A percentile compares a stretch with the other conserved stretches of the same genome.
phyloP scores from a whole-genome alignment of 92 coral and sea anemone genomes.

The Nematostella vectensis region DNA sequence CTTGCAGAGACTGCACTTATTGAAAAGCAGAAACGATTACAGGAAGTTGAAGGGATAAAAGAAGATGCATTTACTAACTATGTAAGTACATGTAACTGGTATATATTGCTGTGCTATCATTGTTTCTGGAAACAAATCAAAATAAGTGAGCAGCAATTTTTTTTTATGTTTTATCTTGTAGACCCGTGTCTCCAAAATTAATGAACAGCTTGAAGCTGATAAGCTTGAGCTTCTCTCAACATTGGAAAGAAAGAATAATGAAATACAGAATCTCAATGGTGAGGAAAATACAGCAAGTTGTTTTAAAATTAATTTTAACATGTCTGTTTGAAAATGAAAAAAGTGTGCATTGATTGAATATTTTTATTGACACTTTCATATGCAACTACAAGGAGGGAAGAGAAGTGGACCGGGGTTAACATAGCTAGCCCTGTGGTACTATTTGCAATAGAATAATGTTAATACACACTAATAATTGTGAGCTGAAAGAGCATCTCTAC shows the following conservation, averaged over 20 bases:
- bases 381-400: too few species aligned
- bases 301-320: too few species aligned
- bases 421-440: too few species aligned
- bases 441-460: too few species aligned
- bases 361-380: background rate
- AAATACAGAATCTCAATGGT: slow-evolving; percentile 94
- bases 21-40: slow-evolving; percentile 51
- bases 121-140: too few species aligned
- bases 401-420: too few species aligned
- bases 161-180: slow-evolving; percentile 11
- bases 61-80: slow-evolving; percentile 81
- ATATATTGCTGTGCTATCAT: background rate
- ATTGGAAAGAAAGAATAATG: slow-evolving; percentile 89
- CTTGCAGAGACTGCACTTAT: slow-evolving; percentile 50
- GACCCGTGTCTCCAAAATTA: slow-evolving; percentile 67
- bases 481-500: too few species aligned
- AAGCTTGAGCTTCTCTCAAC: slow-evolving; percentile 73
- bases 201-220: slow-evolving; percentile 86
- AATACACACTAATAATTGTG: too few species aligned
- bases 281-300: background rate
- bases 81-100: slow-evolving; percentile 54
- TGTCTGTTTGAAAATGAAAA: background rate
- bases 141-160: background rate
- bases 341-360: background rate
- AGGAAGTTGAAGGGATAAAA: slow-evolving; percentile 62